Conservation (phyloP, 2,797 vertebrate genomes). For the Sebastes flavidus region DNA sequence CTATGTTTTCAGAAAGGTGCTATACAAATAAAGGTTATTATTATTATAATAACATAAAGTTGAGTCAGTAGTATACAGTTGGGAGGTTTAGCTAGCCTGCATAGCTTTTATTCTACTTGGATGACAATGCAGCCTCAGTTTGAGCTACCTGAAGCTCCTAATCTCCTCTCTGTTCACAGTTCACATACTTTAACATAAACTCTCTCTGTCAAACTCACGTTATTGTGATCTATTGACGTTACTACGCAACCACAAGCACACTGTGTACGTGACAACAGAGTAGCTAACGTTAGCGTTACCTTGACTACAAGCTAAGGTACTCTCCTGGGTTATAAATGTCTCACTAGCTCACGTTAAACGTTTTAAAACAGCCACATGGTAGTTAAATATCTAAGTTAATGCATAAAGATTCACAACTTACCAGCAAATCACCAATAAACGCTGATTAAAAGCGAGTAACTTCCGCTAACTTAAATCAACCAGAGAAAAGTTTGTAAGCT, state of each 20-base stretch:
- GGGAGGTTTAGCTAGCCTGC: background rate
- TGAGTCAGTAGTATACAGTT: background rate
- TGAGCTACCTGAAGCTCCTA: constrained; percentile 5
- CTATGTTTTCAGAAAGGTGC: no score
- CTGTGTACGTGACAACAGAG: background rate
- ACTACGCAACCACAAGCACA: no score
- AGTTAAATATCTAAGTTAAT: background rate
- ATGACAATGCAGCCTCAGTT: constrained; percentile 18
- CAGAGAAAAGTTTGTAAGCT: background rate
- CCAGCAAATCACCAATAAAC: background rate
- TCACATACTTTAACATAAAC: constrained; percentile 1
- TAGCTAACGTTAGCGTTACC: background rate
- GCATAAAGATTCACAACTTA: background rate
- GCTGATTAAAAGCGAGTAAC: background rate
- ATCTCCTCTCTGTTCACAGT: background rate
- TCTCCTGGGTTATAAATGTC: background rate
- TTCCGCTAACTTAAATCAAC: background rate
- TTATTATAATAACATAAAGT: background rate
- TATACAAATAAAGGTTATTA: no score
- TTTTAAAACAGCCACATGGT: background rate
- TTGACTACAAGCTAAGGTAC: background rate
- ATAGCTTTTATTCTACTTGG: background rate
- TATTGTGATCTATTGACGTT: background rate
- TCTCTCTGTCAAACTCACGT: background rate
- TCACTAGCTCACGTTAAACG: background rate